phyloP scores from a whole-genome alignment of 2,888 invertebrate genomes.

The Ornithoptera priamus region DNA sequence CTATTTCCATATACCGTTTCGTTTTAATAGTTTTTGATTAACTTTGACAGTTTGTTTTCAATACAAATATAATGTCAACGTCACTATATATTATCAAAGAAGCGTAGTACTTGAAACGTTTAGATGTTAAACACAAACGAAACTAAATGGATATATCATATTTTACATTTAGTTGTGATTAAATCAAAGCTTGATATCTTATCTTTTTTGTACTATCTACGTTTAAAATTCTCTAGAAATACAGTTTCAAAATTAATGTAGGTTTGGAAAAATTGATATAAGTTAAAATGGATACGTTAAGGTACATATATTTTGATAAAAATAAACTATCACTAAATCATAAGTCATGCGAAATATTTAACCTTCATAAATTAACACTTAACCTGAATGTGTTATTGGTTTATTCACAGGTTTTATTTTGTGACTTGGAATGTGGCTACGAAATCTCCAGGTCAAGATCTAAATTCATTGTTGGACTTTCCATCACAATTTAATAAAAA shows the following conservation, averaged over 20 bases:
- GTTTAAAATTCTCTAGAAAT: neutral
- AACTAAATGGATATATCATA: neutral
- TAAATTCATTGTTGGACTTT: conserved; percentile 85
- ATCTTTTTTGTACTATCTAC: neutral
- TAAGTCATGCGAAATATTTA: neutral
- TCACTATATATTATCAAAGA: neutral
- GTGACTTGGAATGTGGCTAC: conserved; percentile 96
- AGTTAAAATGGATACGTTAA: conserved; percentile 55
- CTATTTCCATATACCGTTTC: neutral
- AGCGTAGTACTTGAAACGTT: neutral
- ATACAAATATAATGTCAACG: conserved; percentile 2
- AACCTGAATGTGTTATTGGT: conserved; percentile 15
- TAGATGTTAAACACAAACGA: conserved; percentile 14
- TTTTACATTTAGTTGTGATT: conserved; percentile 6
- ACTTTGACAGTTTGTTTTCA: conserved; percentile 5
- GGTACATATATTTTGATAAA: conserved; percentile 40
- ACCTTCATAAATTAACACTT: neutral
- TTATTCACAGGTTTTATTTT: conserved; percentile 84
- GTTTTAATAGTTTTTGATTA: neutral
- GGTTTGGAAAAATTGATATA: conserved; percentile 2
- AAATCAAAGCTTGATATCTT: conserved; percentile 2
- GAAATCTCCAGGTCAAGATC: conserved; percentile 85
- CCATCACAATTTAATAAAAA: conserved; percentile 81
- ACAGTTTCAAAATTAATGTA: conserved; percentile 21
- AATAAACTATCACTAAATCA: neutral